Base-by-base conservation (phyloP, 1,140 invertebrate species). In the Lineus longissimus region DNA sequence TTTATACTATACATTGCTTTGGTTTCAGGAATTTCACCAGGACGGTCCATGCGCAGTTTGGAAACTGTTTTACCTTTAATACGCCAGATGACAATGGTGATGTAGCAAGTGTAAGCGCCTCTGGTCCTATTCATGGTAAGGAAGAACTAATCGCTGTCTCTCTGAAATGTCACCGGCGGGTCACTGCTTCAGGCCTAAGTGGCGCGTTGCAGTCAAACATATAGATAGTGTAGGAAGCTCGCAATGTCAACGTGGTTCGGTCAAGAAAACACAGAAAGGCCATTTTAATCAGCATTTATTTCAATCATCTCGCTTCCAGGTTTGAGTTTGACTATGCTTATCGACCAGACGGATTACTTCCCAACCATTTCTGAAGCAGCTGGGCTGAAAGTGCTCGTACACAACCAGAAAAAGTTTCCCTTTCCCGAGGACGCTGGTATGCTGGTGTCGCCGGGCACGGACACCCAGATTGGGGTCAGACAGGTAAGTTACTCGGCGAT, bases 391-490 rank as follows among this genome's bases (percentile, higher is more conserved):
- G 55, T 76, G 23, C 55, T 65, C 0, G 27, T 76, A 9, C 69
- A 73, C 31, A 58, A 71, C 7, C 64, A 25, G 6, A 63, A 45
- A 2, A 64, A 65, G 7, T 55, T 73, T n/a, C 76, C 80, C 1
- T 74, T 76, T 36, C 78, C 80, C 0, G 68, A 70, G 23, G 69
- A 74, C 13, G 68, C 77, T n/a, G 80, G 80, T 0, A 56, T 81
- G n/a, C 75, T 75, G 40, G 66, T 81, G 2, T 64, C 70, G 1
- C 72, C 77, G 0, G 74, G 72, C 2, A 64, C 66, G 45, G 69
- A 75, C 58, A 75, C 77, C 29, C 63, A 73, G n/a, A 69, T 81
- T 19, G 72, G 69, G n/a, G 15, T 81, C n/a, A 71, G 62, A 59
- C 40, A 67, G 64, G 73, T 74, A 61, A 45, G 58, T 36, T 36